A percentile compares a stretch with the other conserved stretches of the same genome.
Evolutionary conservation across 2,113 vertebrate genomes (phyloP).

Genomic region (Ochotona curzoniae): DNA sequence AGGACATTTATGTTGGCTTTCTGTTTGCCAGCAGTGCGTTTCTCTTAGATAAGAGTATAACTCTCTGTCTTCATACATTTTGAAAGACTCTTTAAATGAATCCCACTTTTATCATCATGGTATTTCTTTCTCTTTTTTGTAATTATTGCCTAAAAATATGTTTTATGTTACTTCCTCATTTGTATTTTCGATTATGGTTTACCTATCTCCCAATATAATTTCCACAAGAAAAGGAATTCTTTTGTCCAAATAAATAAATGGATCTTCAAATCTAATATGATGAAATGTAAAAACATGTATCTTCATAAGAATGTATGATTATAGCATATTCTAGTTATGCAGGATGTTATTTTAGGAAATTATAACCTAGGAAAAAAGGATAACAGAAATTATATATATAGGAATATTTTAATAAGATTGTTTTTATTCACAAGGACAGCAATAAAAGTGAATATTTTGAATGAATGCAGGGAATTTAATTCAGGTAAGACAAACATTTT

Average conservation of each 20-base stretch:
- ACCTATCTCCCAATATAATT: not conserved
- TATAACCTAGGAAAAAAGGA: not conserved
- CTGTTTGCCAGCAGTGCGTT: not conserved
- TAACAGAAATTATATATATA: not conserved
- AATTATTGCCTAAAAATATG: not conserved
- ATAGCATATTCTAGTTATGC: not conserved
- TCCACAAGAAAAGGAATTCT: not conserved
- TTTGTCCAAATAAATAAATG: not conserved
- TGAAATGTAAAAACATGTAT: not conserved
- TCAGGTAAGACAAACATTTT: not conserved
- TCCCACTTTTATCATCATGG: not conserved
- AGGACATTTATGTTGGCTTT: not conserved
- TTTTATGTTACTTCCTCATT: not conserved
- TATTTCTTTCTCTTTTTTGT: not conserved
- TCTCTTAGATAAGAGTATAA: not conserved
- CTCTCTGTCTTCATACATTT: not conserved
- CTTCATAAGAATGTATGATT: not conserved
- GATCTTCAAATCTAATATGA: not conserved
- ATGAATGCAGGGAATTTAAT: not conserved
- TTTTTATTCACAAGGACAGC: not conserved
- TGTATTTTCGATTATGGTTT: not conserved
- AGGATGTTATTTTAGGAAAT: constrained; percentile 26
- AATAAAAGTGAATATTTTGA: not conserved
- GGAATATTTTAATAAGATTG: not conserved
- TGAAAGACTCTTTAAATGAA: not conserved